These are phyloP conservation scores for Tyria jacobaeae DNA, from an alignment of 2,888 invertebrate species.

Conservation along the genomic window DNA sequence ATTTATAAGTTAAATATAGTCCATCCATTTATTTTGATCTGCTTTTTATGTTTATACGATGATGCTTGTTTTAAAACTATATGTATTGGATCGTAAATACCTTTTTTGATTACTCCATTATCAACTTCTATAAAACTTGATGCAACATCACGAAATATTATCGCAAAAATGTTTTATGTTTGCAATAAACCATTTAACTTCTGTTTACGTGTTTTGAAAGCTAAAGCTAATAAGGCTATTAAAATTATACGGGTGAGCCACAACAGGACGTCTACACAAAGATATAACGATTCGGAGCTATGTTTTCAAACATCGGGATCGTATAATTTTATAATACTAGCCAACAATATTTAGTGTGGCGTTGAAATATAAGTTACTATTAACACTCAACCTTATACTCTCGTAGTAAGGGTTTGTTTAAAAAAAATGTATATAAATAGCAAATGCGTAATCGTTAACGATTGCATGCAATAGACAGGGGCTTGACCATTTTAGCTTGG, in stretches of 20 bases:
- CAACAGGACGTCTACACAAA: slow-evolving; percentile 69
- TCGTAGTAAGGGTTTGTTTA: slow-evolving; percentile 5
- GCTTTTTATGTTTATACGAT: neutral
- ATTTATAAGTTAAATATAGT: too few relatives aligned
- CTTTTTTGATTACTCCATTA: slow-evolving; percentile 8
- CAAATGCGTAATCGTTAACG: slow-evolving; percentile 42
- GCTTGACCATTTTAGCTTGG: slow-evolving; percentile 61
- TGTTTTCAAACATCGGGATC: slow-evolving; percentile 77
- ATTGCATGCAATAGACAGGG: slow-evolving; percentile 46
- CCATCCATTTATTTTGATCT: too few relatives aligned
- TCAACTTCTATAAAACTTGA: slow-evolving; percentile 18
- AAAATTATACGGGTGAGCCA: slow-evolving; percentile 73
- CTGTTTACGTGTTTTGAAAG: slow-evolving; percentile 74
- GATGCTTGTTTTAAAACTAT: neutral
- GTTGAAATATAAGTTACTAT: slow-evolving; percentile 18
- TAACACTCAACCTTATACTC: slow-evolving; percentile 38
- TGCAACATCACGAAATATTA: slow-evolving; percentile 37
- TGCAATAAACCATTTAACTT: slow-evolving; percentile 68
- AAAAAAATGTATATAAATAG: slow-evolving; percentile 9
- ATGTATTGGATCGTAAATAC: neutral
- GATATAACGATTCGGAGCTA: slow-evolving; percentile 67
- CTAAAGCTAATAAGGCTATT: slow-evolving; percentile 76
- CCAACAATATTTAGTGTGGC: slow-evolving; percentile 54
- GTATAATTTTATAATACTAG: slow-evolving; percentile 76
- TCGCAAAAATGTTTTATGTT: slow-evolving; percentile 65